Conservation (phyloP, 2,797 vertebrate species). For the Semaprochilodus insignis region DNA sequence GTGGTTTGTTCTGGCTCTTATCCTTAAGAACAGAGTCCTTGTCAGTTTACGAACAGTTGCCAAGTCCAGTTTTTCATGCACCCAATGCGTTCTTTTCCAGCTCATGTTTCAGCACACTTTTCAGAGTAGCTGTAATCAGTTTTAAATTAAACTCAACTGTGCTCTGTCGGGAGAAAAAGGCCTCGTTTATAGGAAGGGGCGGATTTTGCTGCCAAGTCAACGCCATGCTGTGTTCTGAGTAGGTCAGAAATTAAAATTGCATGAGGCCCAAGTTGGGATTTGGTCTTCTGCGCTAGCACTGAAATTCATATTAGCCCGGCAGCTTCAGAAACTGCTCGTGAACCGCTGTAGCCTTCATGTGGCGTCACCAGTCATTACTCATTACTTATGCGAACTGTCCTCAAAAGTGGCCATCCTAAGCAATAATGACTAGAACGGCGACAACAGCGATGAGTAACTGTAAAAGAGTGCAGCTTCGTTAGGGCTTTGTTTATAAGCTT, state of each 20-base stretch:
- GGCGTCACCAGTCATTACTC: not conserved
- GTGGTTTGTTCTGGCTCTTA: slow-evolving; percentile 11
- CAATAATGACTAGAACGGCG: not conserved
- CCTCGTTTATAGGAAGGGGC: slow-evolving; percentile 35
- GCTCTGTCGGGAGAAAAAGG: slow-evolving; percentile 39
- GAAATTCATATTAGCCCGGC: slow-evolving; percentile 17
- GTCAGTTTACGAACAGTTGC: slow-evolving; percentile 43
- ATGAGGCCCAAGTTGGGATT: slow-evolving; percentile 58
- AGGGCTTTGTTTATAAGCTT: slow-evolving; percentile 39
- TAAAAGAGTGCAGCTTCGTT: slow-evolving; percentile 29
- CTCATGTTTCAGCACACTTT: slow-evolving; percentile 48
- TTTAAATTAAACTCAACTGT: slow-evolving; percentile 53
- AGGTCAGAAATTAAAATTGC: slow-evolving; percentile 49
- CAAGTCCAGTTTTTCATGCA: slow-evolving; percentile 48
- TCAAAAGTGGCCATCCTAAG: not conserved
- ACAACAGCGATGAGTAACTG: slow-evolving; percentile 16
- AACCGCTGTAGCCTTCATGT: not conserved
- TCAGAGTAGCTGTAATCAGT: slow-evolving; percentile 54
- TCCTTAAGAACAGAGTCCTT: slow-evolving; percentile 22
- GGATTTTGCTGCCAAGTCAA: slow-evolving; percentile 47
- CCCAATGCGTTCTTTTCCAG: slow-evolving; percentile 28
- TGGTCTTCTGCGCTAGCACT: slow-evolving; percentile 29
- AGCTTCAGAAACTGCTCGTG: not conserved
- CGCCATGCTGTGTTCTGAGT: slow-evolving; percentile 36
- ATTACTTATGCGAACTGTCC: not conserved